These are phyloP conservation scores for Zophobas morio DNA, from an alignment of 1,140 invertebrate species.

Conservation along the genomic window DNA sequence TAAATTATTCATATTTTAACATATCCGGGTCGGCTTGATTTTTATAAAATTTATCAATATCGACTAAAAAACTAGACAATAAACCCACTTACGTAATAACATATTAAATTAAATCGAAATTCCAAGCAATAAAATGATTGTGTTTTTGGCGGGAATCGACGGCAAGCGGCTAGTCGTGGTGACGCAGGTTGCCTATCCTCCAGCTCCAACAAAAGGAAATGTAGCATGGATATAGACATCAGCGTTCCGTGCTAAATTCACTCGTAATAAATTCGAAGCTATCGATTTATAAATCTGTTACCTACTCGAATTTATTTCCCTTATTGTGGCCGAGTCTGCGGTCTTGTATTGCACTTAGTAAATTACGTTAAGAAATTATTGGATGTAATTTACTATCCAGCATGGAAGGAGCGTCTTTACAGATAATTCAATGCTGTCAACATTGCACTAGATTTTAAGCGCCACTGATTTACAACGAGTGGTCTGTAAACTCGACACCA, in stretches of 20 bases:
- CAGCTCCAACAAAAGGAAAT: slow-evolving; percentile 10
- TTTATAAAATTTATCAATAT: too few species aligned
- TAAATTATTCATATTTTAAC: too few species aligned
- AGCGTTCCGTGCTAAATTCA: slow-evolving; percentile 25
- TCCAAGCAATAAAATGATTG: too few species aligned
- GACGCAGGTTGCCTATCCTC: slow-evolving; percentile 19
- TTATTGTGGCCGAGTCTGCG: slow-evolving; percentile 37
- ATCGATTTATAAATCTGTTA: slow-evolving; percentile 41
- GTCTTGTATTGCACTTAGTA: slow-evolving; percentile 42
- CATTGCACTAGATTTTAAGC: slow-evolving; percentile 42
- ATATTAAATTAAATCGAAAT: too few species aligned
- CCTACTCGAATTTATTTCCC: slow-evolving; percentile 36
- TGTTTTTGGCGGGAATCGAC: background rate
- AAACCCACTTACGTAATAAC: too few species aligned
- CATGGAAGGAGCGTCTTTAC: slow-evolving; percentile 35
- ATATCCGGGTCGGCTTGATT: too few species aligned
- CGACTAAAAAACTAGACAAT: too few species aligned
- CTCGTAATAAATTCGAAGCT: slow-evolving; percentile 36
- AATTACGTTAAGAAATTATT: slow-evolving; percentile 43
- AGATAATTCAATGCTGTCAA: slow-evolving; percentile 43
- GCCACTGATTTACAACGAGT: slow-evolving; percentile 41
- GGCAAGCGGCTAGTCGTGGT: background rate
- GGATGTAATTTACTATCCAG: slow-evolving; percentile 34
- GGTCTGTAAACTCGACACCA: slow-evolving; percentile 23
- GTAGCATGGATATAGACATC: slow-evolving; percentile 30